A percentile compares a stretch with the other conserved stretches of the same genome.
Conservation (phyloP, 2,888 invertebrate genomes). For the Scelioninae gen. 1 region DNA sequence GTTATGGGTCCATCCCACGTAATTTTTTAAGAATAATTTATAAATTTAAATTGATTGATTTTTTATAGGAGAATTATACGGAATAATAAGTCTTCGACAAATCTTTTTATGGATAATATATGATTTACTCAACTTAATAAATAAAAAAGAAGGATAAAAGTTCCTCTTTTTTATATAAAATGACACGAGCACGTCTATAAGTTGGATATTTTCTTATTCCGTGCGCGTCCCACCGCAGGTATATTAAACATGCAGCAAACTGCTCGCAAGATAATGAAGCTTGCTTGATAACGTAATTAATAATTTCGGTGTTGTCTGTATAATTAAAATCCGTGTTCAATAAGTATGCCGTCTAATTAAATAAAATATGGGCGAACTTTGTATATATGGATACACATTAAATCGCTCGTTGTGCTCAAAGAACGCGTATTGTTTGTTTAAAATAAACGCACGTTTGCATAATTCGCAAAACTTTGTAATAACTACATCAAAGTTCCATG, state of each 20-base stretch:
- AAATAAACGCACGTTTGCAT: constrained; percentile 20
- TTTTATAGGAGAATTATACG: no score
- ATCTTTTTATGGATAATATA: no score
- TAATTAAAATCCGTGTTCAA: constrained; percentile 48
- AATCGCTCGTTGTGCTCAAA: constrained; percentile 32
- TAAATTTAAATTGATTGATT: no score
- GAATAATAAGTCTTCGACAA: no score
- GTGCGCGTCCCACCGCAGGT: constrained; percentile 21
- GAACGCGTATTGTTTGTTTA: constrained; percentile 24
- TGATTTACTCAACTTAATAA: no score
- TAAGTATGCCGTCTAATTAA: constrained; percentile 42
- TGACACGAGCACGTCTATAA: no score
- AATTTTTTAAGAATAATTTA: no score
- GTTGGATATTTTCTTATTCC: constrained; percentile 30
- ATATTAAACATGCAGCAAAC: constrained; percentile 31
- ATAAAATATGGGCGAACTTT: constrained; percentile 50
- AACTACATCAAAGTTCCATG: constrained; percentile 7
- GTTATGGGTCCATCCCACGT: no score
- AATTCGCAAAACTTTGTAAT: constrained; percentile 25
- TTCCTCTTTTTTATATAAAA: no score
- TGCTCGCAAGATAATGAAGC: constrained; percentile 27
- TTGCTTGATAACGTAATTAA: constrained; percentile 56
- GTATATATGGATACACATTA: constrained; percentile 2
- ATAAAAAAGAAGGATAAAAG: no score
- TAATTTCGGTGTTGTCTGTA: constrained; percentile 48